Conservation (phyloP, 2,888 invertebrate genomes). For the Euzophera pinguis region DNA sequence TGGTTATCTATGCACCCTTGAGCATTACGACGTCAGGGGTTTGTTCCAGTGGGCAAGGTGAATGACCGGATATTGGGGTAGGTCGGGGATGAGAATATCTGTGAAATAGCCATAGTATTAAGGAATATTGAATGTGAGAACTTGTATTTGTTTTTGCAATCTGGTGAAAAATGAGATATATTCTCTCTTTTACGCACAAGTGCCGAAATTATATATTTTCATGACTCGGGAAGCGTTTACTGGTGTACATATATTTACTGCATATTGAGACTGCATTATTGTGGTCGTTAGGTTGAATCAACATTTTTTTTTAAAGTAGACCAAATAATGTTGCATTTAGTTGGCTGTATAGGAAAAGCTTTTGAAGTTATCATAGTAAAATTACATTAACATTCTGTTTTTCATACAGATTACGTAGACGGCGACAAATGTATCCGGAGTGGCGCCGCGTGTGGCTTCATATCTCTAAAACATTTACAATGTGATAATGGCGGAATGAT, state of each 20-base stretch:
- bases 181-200: too few relatives aligned
- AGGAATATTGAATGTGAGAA: neutral
- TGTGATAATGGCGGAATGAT: conserved; percentile 4
- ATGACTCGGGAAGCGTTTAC: too few relatives aligned
- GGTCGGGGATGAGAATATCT: conserved; percentile 25
- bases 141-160: too few relatives aligned
- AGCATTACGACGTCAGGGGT: conserved; percentile 23
- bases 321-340: too few relatives aligned
- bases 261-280: too few relatives aligned
- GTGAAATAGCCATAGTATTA: neutral
- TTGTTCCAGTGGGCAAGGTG: conserved; percentile 24
- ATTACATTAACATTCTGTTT: neutral
- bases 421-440: neutral
- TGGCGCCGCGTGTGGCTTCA: neutral
- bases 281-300: too few relatives aligned
- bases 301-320: too few relatives aligned
- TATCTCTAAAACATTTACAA: conserved; percentile 12
- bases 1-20: conserved; percentile 34
- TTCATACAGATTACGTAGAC: conserved; percentile 3
- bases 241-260: too few relatives aligned
- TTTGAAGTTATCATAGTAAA: neutral
- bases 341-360: neutral
- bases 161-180: too few relatives aligned
- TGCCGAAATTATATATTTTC: too few relatives aligned
- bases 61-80: conserved; percentile 28